Evolutionary conservation across 2,797 vertebrate species (phyloP), one percentile per base, ranked within the genome.

Genomic region (Xenentodon cancila): DNA sequence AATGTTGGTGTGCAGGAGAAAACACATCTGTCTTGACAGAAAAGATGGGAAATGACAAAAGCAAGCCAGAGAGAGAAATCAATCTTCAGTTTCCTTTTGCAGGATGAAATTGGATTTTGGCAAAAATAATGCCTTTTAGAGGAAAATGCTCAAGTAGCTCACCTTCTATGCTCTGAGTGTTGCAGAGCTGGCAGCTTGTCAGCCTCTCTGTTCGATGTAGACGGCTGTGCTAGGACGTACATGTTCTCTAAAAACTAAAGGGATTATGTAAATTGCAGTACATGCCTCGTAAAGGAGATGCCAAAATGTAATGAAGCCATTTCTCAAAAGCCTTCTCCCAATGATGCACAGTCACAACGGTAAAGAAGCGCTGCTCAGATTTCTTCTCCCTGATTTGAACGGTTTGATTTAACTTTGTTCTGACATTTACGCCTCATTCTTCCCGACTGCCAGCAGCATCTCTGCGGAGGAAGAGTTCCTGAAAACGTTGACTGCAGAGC

Each of bases 91-190:
- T 75, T 80, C 47, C 68, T 52, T 30, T 63, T 57, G 77, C 46
- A 30, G 67, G 78, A 73, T 53, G 32, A 54, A 85, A 89, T 84
- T 84, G 80, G 77, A 84, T 84, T 86, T 82, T 45, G 68, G 61
- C 34, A 42, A 71, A 75, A 69, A 68, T 67, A 60, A 69, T 50
- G 49, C 47, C 40, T 75, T 77, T 60, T 53, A 76, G 66, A 60
- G 53, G 56, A 61, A 70, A 77, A 55, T 19, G 47, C 49, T 59
- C 3, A 8, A 30, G 47, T 3, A 1, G 5, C 46, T 67, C 19
- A 1, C 30, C 53, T 27, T 64, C 3, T 22, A 4, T 17, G 47
- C 56, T 62, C 2, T 3, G 50, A 56, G 49, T 58, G 65, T 50
- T 61, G 53, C 44, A 9, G 19, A 3, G 49, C 48, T 16, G 58